Conservation (phyloP, 1,140 invertebrate genomes). For the Drosophila nasuta region DNA sequence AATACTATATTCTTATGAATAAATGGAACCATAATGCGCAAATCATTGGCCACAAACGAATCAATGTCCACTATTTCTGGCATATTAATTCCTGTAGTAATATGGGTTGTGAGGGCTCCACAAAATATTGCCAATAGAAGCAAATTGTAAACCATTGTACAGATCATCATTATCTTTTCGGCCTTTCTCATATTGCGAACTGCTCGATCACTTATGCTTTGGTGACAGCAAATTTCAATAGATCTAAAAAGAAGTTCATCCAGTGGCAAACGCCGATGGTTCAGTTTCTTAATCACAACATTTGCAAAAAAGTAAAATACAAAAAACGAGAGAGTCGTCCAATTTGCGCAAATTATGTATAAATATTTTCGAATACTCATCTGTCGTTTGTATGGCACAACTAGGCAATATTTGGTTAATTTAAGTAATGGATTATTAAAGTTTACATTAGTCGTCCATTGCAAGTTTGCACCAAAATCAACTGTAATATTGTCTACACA, state of each 20-base stretch:
- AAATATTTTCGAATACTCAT: background rate
- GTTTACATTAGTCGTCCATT: background rate
- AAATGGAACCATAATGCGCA: background rate
- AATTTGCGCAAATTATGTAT: no score
- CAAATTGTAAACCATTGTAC: background rate
- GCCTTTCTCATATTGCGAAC: background rate
- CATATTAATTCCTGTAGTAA: background rate
- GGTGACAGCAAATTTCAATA: no score
- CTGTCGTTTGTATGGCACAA: background rate
- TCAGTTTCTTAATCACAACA: no score
- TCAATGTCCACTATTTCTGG: conserved; percentile 3
- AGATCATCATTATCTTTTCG: background rate
- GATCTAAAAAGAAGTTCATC: no score
- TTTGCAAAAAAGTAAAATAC: no score
- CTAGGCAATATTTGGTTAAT: conserved; percentile 6
- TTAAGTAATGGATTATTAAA: background rate
- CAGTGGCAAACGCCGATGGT: no score
- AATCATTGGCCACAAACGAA: background rate
- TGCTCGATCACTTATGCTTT: no score
- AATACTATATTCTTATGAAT: background rate
- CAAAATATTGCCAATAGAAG: background rate
- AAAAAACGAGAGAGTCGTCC: no score
- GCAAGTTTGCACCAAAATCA: conserved; percentile 7
- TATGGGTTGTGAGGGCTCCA: background rate
- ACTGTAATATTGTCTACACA: background rate